Conservation (phyloP, 2,113 vertebrate species). For the Poecilia latipinna region DNA sequence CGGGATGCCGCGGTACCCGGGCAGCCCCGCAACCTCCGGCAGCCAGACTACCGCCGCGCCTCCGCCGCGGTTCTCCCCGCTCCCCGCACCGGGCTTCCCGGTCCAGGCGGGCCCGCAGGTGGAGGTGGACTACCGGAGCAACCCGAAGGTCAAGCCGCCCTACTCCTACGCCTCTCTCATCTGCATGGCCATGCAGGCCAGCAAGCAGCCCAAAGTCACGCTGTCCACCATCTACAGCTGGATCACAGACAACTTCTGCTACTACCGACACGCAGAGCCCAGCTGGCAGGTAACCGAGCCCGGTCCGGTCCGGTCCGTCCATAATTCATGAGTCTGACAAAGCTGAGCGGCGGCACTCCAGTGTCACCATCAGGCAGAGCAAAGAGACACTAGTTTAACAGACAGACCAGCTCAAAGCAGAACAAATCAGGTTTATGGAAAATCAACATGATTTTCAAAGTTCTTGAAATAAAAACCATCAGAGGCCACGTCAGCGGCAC, state of each 20-base stretch:
- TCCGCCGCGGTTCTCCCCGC: slow-evolving; percentile 42
- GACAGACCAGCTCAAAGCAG: not conserved
- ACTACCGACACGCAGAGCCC: slow-evolving; percentile 87
- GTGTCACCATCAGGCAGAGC: slow-evolving; percentile 36
- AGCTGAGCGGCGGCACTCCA: slow-evolving; percentile 52
- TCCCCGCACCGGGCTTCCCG: slow-evolving; percentile 56
- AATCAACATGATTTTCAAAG: not conserved
- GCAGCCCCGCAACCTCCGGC: slow-evolving; percentile 78
- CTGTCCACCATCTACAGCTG: slow-evolving; percentile 88
- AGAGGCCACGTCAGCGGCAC: not conserved
- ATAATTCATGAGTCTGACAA: slow-evolving; percentile 70
- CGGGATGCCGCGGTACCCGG: slow-evolving; percentile 78
- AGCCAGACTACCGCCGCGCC: slow-evolving; percentile 59
- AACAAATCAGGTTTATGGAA: not conserved
- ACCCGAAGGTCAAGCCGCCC: slow-evolving; percentile 84
- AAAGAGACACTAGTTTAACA: no score
- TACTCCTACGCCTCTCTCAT: slow-evolving; percentile 88
- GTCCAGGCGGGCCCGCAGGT: slow-evolving; percentile 68
- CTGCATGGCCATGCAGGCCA: slow-evolving; percentile 89
- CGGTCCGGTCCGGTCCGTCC: slow-evolving; percentile 16
- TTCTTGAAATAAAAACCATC: not conserved
- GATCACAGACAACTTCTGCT: slow-evolving; percentile 89
- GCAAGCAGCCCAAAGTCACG: slow-evolving; percentile 85
- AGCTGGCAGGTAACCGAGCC: slow-evolving; percentile 86
- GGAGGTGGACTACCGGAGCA: slow-evolving; percentile 84